Evolutionary conservation across 2,888 invertebrate species (phyloP), one percentile per base, ranked within the genome.

Genomic region (Sabellastarte sp.): DNA sequence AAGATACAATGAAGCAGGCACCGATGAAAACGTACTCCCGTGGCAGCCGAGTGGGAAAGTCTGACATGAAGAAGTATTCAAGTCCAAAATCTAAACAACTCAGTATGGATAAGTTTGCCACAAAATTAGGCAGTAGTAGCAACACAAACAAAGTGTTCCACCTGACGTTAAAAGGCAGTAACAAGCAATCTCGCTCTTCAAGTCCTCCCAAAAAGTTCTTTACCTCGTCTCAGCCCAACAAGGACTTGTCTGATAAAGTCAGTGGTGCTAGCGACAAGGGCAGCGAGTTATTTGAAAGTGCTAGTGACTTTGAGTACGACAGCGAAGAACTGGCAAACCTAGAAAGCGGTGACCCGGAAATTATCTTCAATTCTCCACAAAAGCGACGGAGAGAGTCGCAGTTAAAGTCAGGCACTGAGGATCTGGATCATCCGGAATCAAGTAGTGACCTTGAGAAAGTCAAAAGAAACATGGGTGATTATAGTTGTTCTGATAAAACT

Each of bases 291-390:
- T 26, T 30, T 1, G 15, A 50, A 20, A 41, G 26, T n/a, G 59
- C 32, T 10, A 41, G 28, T 24, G 62, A 65, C 31, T 50, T 57
- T n/a, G 63, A 56, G 24, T 59, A 52, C 26, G 61, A 68, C 33
- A 61, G 61, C 28, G 64, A 62, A 24, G 59, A 56, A 24, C 51
- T 60, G 26, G 52, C 29, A 5, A 58, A 65, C 26, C 30, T 63
- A 3, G 69, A 69, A 5, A 68, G 65, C 28, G 67, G 67, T 4
- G 69, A 69, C 41, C 69, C 69, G 2, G 69, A 69, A 55, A 65
- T 69, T n/a, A 64, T 61, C 3, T 67, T 69, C 57, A 68, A 68
- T 55, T 63, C 69, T 1, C 64, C 65, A 3, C 60, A 61, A 61
- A 69, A 68, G 50, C 53, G 41, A 10, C 41, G 41, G 41, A 10